Evolutionary conservation across 2,888 invertebrate genomes (phyloP).

Genomic region (Schizotus pectinicornis): DNA sequence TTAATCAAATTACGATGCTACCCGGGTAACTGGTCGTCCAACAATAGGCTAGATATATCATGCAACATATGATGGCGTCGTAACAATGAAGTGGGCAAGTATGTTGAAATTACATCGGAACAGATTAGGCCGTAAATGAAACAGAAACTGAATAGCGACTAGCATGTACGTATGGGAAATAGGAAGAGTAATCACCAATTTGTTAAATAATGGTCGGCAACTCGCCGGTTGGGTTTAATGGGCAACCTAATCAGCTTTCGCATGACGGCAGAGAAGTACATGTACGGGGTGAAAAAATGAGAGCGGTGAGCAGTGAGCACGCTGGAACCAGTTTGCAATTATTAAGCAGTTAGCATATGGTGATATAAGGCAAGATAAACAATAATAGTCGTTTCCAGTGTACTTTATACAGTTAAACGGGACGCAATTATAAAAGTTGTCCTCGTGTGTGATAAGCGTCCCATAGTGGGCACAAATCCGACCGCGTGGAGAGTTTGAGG

Average conservation of each 20-base stretch:
- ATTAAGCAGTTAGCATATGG: constrained; percentile 48
- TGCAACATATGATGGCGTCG: constrained; percentile 15
- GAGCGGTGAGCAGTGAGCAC: constrained; percentile 6
- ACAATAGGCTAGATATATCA: constrained; percentile 19
- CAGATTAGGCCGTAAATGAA: neutral
- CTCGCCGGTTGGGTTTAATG: neutral
- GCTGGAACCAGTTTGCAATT: constrained; percentile 35
- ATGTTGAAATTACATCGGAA: constrained; percentile 1
- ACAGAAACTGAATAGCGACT: neutral
- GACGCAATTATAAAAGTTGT: constrained; percentile 48
- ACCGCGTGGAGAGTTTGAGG: constrained; percentile 1
- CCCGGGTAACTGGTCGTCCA: constrained; percentile 10
- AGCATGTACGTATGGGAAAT: neutral
- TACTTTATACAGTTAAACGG: constrained; percentile 49
- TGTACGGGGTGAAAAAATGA: neutral
- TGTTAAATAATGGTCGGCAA: constrained; percentile 9
- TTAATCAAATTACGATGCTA: constrained; percentile 20
- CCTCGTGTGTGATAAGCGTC: constrained; percentile 45
- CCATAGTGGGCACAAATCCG: constrained; percentile 31
- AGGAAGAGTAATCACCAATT: constrained; percentile 6
- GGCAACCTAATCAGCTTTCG: neutral
- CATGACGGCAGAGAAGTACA: neutral
- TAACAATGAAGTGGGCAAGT: constrained; percentile 13
- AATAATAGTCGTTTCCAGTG: constrained; percentile 48
- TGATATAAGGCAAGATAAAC: constrained; percentile 48